Evolutionary conservation across 1,140 invertebrate genomes (phyloP).

Genomic region (Leptopilina clavipes): DNA sequence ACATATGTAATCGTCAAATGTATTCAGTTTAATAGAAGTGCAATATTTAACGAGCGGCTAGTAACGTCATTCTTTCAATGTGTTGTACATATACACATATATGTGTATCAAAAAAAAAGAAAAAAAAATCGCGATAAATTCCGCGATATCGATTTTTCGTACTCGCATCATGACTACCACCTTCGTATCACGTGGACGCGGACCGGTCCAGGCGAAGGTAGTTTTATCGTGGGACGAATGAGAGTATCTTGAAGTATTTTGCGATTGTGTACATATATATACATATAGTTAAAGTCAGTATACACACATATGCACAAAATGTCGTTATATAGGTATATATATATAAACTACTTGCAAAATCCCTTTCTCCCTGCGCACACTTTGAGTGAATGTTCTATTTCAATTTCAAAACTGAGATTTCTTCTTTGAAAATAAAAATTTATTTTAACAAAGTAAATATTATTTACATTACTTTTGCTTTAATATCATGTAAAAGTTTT

Average conservation of each 20-base stretch:
- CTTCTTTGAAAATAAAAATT: background rate
- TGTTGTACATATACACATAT: background rate
- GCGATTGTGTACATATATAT: background rate
- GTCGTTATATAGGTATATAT: background rate
- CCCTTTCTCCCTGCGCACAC: background rate
- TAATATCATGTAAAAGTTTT: too few relatives aligned
- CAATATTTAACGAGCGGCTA: background rate
- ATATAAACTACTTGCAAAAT: slow-evolving; percentile 8
- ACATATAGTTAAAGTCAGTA: background rate
- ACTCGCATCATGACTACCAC: slow-evolving; percentile 29
- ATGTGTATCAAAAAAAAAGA: background rate
- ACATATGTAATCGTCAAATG: background rate
- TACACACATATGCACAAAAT: background rate
- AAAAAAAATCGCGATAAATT: slow-evolving; percentile 43
- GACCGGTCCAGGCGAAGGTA: slow-evolving; percentile 34
- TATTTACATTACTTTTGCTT: background rate
- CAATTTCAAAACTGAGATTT: background rate
- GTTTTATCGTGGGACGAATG: slow-evolving; percentile 38
- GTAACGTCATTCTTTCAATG: background rate
- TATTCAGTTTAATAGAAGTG: background rate
- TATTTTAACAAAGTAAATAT: background rate
- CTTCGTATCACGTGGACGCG: slow-evolving; percentile 30
- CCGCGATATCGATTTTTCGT: slow-evolving; percentile 47
- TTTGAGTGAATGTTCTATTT: background rate
- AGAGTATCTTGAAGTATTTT: background rate